A percentile compares a stretch with the other conserved stretches of the same genome.
phyloP scores from a whole-genome alignment of 2,113 vertebrate genomes.

The Cottus gobio region DNA sequence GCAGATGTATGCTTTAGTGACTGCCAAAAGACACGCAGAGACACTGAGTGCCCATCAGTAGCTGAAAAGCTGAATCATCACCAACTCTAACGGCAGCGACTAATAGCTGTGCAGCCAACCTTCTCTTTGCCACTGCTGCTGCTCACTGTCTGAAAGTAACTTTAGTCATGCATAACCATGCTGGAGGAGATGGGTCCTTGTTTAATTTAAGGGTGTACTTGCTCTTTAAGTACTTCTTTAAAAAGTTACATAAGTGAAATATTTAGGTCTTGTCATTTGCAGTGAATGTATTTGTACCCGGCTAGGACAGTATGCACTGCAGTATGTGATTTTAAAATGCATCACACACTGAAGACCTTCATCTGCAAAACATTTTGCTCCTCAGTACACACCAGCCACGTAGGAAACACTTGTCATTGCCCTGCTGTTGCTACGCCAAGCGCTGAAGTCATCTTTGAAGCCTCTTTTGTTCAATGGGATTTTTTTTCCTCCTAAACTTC shows the following conservation, averaged over 20 bases:
- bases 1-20: background rate
- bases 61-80: background rate
- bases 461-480: slow-evolving; percentile 22
- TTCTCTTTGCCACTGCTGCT: background rate
- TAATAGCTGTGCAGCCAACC: background rate
- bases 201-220: background rate
- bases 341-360: background rate
- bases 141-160: background rate
- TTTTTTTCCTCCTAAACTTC: slow-evolving; percentile 28
- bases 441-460: slow-evolving; percentile 35
- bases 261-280: slow-evolving; percentile 3
- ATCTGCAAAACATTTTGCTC: slow-evolving; percentile 25
- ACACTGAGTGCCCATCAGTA: background rate
- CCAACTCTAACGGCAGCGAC: background rate
- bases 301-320: background rate
- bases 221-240: background rate
- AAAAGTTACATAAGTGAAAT: background rate
- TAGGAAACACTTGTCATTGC: slow-evolving; percentile 47
- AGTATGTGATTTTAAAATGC: slow-evolving; percentile 21
- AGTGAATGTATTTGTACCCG: slow-evolving; percentile 4
- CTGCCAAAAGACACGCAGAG: background rate
- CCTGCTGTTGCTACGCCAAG: slow-evolving; percentile 11
- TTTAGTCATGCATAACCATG: background rate
- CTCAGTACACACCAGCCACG: slow-evolving; percentile 21
- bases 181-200: background rate